Evolutionary conservation across 2,797 vertebrate genomes (phyloP).

Genomic region (Pseudochirops corinnae): DNA sequence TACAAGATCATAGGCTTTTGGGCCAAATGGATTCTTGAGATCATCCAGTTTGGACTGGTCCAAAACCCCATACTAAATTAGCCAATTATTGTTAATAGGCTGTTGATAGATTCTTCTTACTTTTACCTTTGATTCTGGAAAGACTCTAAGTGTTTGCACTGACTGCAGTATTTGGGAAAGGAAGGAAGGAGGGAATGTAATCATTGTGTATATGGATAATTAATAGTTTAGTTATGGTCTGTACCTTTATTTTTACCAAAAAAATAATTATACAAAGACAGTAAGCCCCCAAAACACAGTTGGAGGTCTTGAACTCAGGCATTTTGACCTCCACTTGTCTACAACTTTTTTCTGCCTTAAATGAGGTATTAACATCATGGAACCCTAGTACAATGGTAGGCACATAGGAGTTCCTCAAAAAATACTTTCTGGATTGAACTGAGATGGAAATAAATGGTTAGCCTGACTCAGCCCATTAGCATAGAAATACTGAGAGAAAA

Average conservation of each 20-base stretch:
- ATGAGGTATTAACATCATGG: neutral
- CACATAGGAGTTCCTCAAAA: neutral
- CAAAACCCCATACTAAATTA: neutral
- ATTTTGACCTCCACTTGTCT: neutral
- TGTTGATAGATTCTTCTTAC: neutral
- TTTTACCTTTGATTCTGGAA: neutral
- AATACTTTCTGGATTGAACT: slow-evolving; percentile 26
- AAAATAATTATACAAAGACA: neutral
- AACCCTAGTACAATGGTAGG: neutral
- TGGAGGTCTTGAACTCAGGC: neutral
- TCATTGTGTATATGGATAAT: neutral
- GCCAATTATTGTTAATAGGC: neutral
- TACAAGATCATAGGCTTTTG: neutral
- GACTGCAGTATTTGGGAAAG: neutral
- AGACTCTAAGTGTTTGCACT: neutral
- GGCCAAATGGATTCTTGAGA: neutral
- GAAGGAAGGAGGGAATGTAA: neutral
- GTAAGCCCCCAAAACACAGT: neutral
- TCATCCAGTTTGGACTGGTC: neutral
- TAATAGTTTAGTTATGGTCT: neutral
- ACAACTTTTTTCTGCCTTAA: neutral
- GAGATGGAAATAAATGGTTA: slow-evolving; percentile 37
- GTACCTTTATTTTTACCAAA: neutral
- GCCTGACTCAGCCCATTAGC: slow-evolving; percentile 8
- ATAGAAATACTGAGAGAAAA: slow-evolving; percentile 34